Evolutionary conservation across 2,797 vertebrate species (phyloP).

Genomic region (Xerus rutilus): DNA sequence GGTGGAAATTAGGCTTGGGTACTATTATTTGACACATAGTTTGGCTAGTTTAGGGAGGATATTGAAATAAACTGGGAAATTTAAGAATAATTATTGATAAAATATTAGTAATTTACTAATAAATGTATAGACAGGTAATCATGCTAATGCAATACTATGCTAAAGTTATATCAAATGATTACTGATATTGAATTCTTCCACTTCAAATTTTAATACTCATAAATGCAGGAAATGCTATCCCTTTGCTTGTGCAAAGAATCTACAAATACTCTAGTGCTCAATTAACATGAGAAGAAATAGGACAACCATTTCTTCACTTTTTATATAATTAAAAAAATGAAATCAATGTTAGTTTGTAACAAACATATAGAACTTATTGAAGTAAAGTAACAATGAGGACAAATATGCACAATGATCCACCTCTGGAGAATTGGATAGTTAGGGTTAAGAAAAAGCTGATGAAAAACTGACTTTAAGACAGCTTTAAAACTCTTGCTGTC

Average conservation of each 20-base stretch:
- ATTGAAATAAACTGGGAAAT: background rate
- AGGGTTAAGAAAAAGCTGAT: slow-evolving; percentile 51
- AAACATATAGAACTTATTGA: background rate
- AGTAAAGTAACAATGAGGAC: background rate
- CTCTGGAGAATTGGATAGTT: slow-evolving; percentile 26
- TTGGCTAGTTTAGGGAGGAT: background rate
- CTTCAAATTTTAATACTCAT: slow-evolving; percentile 2
- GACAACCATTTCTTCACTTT: background rate
- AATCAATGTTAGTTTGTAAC: background rate
- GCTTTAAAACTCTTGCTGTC: slow-evolving; percentile 65
- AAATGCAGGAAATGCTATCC: background rate
- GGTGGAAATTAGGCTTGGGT: background rate
- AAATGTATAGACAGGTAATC: background rate
- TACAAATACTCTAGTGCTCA: background rate
- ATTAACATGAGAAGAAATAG: background rate
- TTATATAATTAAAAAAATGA: background rate
- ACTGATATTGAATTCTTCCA: background rate
- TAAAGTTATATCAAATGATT: background rate
- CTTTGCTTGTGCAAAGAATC: background rate
- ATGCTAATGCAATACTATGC: background rate
- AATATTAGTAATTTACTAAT: background rate
- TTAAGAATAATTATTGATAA: background rate
- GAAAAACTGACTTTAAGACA: slow-evolving; percentile 28
- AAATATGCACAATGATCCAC: background rate
- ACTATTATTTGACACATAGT: background rate